Evolutionary conservation across 1,140 invertebrate species (phyloP).

Genomic region (Papilio glaucus): DNA sequence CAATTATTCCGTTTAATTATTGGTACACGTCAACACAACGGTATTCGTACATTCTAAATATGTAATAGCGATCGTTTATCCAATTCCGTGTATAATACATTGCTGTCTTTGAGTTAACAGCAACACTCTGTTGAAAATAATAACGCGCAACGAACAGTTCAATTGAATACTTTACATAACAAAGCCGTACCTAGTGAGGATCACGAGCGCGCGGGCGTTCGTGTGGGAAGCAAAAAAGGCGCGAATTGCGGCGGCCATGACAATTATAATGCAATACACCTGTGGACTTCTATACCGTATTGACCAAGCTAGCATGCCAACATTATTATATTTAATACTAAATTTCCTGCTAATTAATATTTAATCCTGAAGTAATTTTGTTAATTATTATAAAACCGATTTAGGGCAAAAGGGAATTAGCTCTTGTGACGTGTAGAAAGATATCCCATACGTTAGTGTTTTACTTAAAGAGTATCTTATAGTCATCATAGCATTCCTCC

Average conservation of each 20-base stretch:
- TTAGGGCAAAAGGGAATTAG: no score
- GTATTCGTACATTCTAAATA: neutral
- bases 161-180: conserved; percentile 6
- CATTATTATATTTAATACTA: neutral
- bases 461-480: no score
- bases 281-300: conserved; percentile 1
- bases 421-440: no score
- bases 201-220: conserved; percentile 39
- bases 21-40: neutral
- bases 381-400: no score
- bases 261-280: conserved; percentile 26
- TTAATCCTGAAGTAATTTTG: neutral
- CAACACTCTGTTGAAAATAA: neutral
- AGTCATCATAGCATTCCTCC: no score
- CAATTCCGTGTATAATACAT: neutral
- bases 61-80: neutral
- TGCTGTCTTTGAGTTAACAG: conserved; percentile 2
- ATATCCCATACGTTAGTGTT: no score
- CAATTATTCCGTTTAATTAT: neutral
- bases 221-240: conserved; percentile 57
- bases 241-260: conserved; percentile 43
- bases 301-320: neutral
- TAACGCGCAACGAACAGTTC: neutral
- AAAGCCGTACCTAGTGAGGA: conserved; percentile 14
- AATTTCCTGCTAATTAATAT: neutral